phyloP scores from a whole-genome alignment of 2,113 vertebrate genomes.

The Phalacrocorax aristotelis region DNA sequence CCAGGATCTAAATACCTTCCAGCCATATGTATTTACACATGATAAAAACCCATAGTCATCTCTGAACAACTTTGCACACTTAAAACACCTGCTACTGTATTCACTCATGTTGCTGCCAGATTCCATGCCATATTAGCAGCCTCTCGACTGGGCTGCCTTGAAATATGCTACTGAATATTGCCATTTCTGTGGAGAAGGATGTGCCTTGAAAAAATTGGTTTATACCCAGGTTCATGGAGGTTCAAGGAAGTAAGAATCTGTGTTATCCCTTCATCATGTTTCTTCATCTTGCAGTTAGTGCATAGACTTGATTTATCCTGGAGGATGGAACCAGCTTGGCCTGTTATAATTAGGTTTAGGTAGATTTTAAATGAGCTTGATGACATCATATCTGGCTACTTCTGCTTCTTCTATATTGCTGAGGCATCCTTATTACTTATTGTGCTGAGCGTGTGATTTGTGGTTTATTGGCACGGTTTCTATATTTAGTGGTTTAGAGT shows the following conservation, averaged over 20 bases:
- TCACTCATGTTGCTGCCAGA: neutral
- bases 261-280: neutral
- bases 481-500: neutral
- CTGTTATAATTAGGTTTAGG: neutral
- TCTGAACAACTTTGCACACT: neutral
- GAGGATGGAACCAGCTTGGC: neutral
- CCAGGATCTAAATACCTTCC: neutral
- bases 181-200: neutral
- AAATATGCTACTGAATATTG: neutral
- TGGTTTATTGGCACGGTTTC: neutral
- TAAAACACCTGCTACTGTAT: neutral
- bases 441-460: neutral
- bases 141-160: neutral
- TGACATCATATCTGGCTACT: slow-evolving; percentile 12
- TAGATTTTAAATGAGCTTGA: slow-evolving; percentile 1
- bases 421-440: neutral
- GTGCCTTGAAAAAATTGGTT: neutral
- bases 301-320: neutral
- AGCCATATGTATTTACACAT: rapidly evolving
- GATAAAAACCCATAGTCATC: neutral
- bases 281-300: neutral
- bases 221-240: neutral
- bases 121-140: rapidly evolving
- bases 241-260: neutral
- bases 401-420: neutral